Conservation (phyloP, 2,113 vertebrate genomes). For the Phrynosoma platyrhinos region DNA sequence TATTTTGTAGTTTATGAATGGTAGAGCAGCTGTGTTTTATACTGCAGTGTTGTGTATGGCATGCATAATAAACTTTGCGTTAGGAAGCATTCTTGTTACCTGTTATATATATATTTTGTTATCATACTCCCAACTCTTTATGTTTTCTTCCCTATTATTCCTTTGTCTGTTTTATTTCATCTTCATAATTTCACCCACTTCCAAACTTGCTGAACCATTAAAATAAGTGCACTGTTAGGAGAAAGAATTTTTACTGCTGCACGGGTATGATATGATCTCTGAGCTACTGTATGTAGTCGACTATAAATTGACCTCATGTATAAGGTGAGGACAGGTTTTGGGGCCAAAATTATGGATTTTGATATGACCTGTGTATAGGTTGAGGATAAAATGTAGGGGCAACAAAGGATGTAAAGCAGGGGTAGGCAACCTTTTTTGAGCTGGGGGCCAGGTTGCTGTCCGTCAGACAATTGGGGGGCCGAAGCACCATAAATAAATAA, state of each 20-base stretch:
- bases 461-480: no score
- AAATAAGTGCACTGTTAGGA: background rate
- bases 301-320: no score
- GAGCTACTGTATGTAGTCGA: no score
- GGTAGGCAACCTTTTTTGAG: no score
- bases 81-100: background rate
- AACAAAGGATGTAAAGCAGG: no score
- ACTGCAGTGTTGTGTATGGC: background rate
- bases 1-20: background rate
- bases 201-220: background rate
- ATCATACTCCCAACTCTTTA: background rate
- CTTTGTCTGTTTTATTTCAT: background rate
- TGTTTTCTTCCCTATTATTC: background rate
- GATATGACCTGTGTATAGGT: no score
- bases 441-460: no score
- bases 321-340: no score
- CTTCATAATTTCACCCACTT: background rate
- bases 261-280: background rate
- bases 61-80: background rate
- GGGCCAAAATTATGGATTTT: no score
- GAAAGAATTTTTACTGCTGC: background rate
- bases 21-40: background rate
- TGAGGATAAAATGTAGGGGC: no score
- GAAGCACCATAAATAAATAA: no score
- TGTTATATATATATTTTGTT: background rate